These are phyloP conservation scores for Geodia barretti DNA, from an alignment of 37 sponge, comb jelly and placozoan genomes.

Conservation along the genomic window DNA sequence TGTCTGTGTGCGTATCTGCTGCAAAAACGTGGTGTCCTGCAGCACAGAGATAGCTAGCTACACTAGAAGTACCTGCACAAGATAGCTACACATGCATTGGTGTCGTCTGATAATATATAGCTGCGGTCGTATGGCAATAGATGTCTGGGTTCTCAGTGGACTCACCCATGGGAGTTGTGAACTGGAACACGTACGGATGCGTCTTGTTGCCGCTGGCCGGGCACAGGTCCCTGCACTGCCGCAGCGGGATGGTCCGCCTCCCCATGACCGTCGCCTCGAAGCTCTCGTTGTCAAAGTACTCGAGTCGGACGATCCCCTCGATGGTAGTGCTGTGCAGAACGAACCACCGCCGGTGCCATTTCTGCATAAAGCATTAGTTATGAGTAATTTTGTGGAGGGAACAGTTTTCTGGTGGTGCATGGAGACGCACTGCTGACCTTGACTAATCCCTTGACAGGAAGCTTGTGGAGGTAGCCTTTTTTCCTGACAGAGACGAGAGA, in stretches of 20 bases:
- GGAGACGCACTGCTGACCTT: slow-evolving; percentile 40
- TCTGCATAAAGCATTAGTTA: slow-evolving; percentile 28
- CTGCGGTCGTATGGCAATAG: not conserved
- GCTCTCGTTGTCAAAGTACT: slow-evolving; percentile 67
- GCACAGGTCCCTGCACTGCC: slow-evolving; percentile 44
- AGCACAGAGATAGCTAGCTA: not conserved
- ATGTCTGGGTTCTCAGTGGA: not conserved
- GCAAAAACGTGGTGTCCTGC: slow-evolving; percentile 73
- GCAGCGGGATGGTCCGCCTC: slow-evolving; percentile 62
- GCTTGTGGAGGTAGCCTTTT: slow-evolving; percentile 73
- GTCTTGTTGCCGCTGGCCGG: slow-evolving; percentile 44
- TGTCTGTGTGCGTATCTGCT: slow-evolving; percentile 37
- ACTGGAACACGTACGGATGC: slow-evolving; percentile 66
- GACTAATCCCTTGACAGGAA: slow-evolving; percentile 60
- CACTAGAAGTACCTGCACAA: not conserved
- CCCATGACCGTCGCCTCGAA: slow-evolving; percentile 13
- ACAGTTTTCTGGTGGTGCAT: not conserved
- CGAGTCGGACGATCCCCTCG: slow-evolving; percentile 62
- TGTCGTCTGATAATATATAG: too few species aligned
- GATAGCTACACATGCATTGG: too few species aligned
- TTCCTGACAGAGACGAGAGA: slow-evolving; percentile 16
- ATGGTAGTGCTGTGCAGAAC: slow-evolving; percentile 58
- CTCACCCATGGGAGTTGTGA: slow-evolving; percentile 55
- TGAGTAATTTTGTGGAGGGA: not conserved
- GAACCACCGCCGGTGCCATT: slow-evolving; percentile 71